Percentiles rank a stretch among this genome's conserved stretches.
phyloP scores from a whole-genome alignment of 2,113 vertebrate species.

The Corythornis vintsioides region DNA sequence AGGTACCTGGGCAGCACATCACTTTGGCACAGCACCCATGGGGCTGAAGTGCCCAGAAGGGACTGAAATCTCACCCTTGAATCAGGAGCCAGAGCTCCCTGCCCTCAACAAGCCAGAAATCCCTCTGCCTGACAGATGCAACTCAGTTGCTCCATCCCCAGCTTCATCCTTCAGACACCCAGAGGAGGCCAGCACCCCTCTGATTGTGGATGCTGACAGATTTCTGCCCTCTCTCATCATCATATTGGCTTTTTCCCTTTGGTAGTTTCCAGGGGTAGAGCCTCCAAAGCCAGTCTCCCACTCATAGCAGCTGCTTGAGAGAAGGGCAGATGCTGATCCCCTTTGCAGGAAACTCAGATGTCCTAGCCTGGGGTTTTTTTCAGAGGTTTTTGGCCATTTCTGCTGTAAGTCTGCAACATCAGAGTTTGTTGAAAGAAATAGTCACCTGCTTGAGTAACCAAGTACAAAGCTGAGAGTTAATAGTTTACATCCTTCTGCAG shows the following conservation, averaged over 20 bases:
- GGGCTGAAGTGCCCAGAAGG: neutral
- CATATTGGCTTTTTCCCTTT: neutral
- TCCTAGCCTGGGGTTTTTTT: neutral
- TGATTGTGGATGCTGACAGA: neutral
- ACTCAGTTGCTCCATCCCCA: neutral
- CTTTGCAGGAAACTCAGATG: neutral
- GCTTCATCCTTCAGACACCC: neutral
- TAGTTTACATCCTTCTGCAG: conserved; percentile 10
- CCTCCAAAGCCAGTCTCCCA: neutral
- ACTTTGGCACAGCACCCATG: neutral
- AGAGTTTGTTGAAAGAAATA: neutral
- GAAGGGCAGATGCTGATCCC: neutral
- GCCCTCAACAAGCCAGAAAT: neutral
- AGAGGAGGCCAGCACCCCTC: neutral
- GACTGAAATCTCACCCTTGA: neutral
- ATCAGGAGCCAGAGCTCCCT: neutral
- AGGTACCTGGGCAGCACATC: neutral
- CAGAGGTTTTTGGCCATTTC: neutral
- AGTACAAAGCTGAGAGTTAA: conserved; percentile 15
- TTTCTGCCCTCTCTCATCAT: neutral
- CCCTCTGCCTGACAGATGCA: neutral
- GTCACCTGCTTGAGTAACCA: neutral
- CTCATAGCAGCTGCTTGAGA: neutral
- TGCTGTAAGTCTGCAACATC: neutral
- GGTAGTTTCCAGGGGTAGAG: neutral